phyloP scores from a whole-genome alignment of 1,140 invertebrate genomes.

The Parasteatoda tepidariorum region DNA sequence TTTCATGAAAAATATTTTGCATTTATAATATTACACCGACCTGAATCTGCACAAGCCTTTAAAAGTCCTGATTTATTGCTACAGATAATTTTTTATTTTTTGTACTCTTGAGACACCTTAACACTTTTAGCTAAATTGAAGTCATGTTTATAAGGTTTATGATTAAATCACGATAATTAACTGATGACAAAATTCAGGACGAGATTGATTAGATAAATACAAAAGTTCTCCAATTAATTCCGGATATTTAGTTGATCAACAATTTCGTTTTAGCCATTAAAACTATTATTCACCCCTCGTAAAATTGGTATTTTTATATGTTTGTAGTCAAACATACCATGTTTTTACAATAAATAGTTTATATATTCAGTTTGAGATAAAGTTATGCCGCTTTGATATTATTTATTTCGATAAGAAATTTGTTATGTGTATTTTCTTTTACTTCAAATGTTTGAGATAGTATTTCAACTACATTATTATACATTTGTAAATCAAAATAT shows the following conservation, averaged over 20 bases:
- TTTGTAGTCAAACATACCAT: background rate
- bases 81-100: constrained; percentile 2
- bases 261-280: background rate
- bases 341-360: too few species aligned
- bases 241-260: constrained; percentile 47
- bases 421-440: too few species aligned
- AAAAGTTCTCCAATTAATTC: constrained; percentile 58
- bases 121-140: background rate
- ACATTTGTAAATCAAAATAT: too few species aligned
- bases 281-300: background rate
- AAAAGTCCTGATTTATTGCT: too few species aligned
- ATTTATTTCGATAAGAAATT: too few species aligned
- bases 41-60: background rate
- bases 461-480: too few species aligned
- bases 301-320: constrained; percentile 7
- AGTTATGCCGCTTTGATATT: constrained; percentile 60
- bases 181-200: constrained; percentile 63
- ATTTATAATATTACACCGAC: background rate
- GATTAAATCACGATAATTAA: constrained; percentile 8
- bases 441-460: too few species aligned
- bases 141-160: too few species aligned
- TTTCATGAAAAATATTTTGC: background rate
- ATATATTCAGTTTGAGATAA: constrained; percentile 11
- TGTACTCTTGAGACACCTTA: background rate
- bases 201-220: constrained; percentile 51